phyloP scores from a whole-genome alignment of 2,113 vertebrate species.

The Nipponia nippon region DNA sequence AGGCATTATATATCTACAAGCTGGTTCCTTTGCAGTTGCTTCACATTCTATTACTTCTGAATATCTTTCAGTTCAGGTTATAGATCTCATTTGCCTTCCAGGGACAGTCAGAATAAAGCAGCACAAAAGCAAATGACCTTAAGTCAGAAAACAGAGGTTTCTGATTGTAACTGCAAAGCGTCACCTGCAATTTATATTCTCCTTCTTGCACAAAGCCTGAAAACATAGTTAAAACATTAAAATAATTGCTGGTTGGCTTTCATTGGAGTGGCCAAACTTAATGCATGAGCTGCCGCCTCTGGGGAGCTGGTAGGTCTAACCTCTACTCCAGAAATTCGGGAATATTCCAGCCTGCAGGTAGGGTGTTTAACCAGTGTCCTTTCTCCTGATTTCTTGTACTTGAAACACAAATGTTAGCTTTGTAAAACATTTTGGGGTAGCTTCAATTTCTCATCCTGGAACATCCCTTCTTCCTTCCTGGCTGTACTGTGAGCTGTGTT shows the following conservation, averaged over 20 bases:
- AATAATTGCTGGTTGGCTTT: conserved; percentile 44
- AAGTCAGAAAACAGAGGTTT: conserved; percentile 60
- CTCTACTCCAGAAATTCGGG: not conserved
- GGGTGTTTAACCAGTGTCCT: conserved; percentile 28
- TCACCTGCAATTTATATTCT: conserved; percentile 60
- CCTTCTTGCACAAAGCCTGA: conserved; percentile 39
- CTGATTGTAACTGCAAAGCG: conserved; percentile 22
- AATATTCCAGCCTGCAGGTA: conserved; percentile 33
- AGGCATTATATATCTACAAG: not conserved
- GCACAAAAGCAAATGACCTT: conserved; percentile 59
- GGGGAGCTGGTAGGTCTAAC: conserved; percentile 11
- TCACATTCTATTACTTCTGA: conserved; percentile 43
- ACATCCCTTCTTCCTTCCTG: not conserved
- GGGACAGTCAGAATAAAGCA: conserved; percentile 59
- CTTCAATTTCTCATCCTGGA: not conserved
- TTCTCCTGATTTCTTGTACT: not conserved
- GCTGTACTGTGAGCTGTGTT: not conserved
- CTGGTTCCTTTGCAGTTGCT: conserved; percentile 5
- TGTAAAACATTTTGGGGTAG: fast-evolving
- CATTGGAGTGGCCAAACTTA: not conserved
- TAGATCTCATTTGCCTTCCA: conserved; percentile 64
- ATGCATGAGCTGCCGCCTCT: not conserved
- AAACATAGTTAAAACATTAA: conserved; percentile 53
- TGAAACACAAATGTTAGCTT: not conserved
- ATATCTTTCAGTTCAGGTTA: conserved; percentile 45